Base-by-base conservation (phyloP, 2,888 invertebrate species). In the Lycocerus yunnanus region DNA sequence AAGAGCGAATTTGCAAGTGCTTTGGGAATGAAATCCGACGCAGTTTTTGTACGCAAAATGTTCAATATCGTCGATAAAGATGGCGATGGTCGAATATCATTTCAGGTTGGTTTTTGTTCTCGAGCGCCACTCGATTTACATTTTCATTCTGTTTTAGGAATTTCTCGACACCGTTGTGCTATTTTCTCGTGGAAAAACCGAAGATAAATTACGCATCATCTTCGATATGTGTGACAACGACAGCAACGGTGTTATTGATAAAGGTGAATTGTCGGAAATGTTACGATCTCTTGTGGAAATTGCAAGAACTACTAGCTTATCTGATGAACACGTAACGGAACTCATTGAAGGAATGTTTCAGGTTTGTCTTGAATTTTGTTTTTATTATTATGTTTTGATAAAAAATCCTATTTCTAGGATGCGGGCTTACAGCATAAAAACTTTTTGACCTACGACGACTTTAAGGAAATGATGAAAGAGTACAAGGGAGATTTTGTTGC, bases 171-270 rank as follows among this genome's bases (percentile, higher is more conserved):
- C 97, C 0, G 97, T 97, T 1, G 94, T 97, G 0, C 87, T 97
- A 1, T 97, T 97, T 85, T 96, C 97, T 0, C 92, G 95, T 0
- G 97, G 97, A 6, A 95, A 95, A 81, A 97, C 97, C 0, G 97
- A 97, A 82, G 97, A 97, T 84, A 97, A 97, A 83, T 88, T 98
- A 43, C 90, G 97, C 5, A 97, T 98, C 27, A 96, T 98, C 79
- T 98, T 98, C 84, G 97, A 98, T 86, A 98, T 98, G 98, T 98
- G 98, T 83, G 98, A 98, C 84, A 95, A 97, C 81, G 96, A 98
- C 84, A 92, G 96, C 14, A 97, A 97, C 82, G 97, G 97, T 0
- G 95, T 96, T 0, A 98, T 98, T 73, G 97, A 97, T 84, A 97
- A 97, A 83, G 94, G 92, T 1, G 97, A 98, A 84, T 89, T 98